phyloP scores from a whole-genome alignment of 1,140 invertebrate species.

The Tribolium madens region DNA sequence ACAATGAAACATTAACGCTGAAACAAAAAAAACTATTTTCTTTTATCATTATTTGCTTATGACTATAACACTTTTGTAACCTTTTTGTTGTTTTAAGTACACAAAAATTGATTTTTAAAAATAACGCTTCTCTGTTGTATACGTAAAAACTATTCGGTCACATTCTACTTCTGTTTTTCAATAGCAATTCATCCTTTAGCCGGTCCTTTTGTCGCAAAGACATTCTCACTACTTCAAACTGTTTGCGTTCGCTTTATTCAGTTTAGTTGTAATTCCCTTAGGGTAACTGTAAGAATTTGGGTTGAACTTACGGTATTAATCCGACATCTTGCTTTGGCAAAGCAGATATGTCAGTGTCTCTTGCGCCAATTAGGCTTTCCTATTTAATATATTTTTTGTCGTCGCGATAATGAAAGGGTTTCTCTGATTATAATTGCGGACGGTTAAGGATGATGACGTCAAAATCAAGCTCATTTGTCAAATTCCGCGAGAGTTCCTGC shows the following conservation, averaged over 20 bases:
- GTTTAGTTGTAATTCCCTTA: constrained; percentile 21
- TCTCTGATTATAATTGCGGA: constrained; percentile 5
- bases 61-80: too few relatives aligned
- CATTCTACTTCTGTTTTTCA: not conserved
- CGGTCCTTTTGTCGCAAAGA: constrained; percentile 19
- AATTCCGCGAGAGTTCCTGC: constrained; percentile 13
- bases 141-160: not conserved
- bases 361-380: constrained; percentile 5
- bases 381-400: not conserved
- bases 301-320: constrained; percentile 30
- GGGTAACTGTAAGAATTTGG: constrained; percentile 26
- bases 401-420: not conserved
- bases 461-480: constrained; percentile 31
- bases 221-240: constrained; percentile 36
- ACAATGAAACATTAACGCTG: too few relatives aligned
- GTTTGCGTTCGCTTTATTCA: constrained; percentile 29
- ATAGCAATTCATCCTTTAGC: not conserved
- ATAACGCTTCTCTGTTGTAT: too few relatives aligned
- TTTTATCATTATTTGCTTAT: too few relatives aligned
- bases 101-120: too few relatives aligned
- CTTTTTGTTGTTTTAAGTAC: too few relatives aligned
- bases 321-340: not conserved
- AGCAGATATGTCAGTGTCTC: constrained; percentile 15
- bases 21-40: too few relatives aligned
- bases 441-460: constrained; percentile 3